phyloP scores from a whole-genome alignment of 2,888 invertebrate genomes.

The Trichogramma dendrolimi region DNA sequence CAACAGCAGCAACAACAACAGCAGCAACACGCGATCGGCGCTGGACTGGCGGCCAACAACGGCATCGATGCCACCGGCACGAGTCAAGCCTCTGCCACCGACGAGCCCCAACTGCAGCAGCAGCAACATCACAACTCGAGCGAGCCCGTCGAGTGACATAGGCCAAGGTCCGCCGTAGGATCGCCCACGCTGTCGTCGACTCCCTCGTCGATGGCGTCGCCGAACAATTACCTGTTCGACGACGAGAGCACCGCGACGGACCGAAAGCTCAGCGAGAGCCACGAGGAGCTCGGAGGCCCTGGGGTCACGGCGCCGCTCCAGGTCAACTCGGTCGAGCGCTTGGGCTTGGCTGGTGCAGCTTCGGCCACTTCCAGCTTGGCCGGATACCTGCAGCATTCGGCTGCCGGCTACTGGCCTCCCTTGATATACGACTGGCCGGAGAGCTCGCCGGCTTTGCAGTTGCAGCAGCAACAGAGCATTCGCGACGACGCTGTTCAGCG shows the following conservation, averaged over 20 bases:
- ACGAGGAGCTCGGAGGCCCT: constrained; percentile 21
- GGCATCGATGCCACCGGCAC: constrained; percentile 25
- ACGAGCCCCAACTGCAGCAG: constrained; percentile 35
- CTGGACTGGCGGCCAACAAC: constrained; percentile 24
- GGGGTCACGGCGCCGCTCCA: constrained; percentile 31
- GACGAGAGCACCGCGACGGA: constrained; percentile 48
- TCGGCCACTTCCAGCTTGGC: constrained; percentile 41
- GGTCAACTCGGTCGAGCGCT: constrained; percentile 36
- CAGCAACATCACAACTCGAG: constrained; percentile 9
- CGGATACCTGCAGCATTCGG: constrained; percentile 49
- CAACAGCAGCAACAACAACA: constrained; percentile 25
- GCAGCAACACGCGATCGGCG: constrained; percentile 10
- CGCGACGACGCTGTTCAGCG: no score
- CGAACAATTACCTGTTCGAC: constrained; percentile 47
- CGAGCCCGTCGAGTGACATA: constrained; percentile 46
- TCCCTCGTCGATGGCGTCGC: constrained; percentile 48
- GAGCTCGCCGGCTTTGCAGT: constrained; percentile 41
- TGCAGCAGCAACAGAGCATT: constrained; percentile 3
- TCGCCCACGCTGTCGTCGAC: constrained; percentile 49
- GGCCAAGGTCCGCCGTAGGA: constrained; percentile 48
- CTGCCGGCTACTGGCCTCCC: constrained; percentile 48
- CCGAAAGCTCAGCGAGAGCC: constrained; percentile 40
- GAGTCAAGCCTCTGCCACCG: constrained; percentile 26
- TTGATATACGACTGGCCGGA: constrained; percentile 47
- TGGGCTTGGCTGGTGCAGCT: constrained; percentile 25